A percentile compares a stretch with the other conserved stretches of the same genome.
Conservation (phyloP, 2,888 invertebrate species). For the Epinotia ramella region DNA sequence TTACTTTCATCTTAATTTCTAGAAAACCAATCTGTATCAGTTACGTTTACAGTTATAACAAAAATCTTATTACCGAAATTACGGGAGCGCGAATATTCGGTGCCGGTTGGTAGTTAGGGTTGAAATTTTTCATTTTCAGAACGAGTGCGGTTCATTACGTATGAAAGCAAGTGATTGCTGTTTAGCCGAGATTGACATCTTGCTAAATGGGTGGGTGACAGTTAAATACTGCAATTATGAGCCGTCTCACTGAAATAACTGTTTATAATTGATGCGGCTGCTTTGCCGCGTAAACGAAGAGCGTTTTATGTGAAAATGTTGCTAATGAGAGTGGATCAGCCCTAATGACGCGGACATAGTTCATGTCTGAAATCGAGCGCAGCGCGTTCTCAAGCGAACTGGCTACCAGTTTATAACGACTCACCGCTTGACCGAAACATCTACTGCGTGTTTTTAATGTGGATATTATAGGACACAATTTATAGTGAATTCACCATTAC, state of each 20-base stretch:
- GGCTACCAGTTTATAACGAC: constrained; percentile 31
- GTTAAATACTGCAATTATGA: constrained; percentile 77
- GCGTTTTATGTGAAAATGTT: constrained; percentile 79
- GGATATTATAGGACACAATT: too few species aligned
- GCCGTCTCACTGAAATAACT: constrained; percentile 77
- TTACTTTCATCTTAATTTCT: constrained; percentile 41
- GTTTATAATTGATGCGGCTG: constrained; percentile 77
- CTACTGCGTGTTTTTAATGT: neutral
- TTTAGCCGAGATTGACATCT: constrained; percentile 68
- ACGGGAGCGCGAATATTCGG: constrained; percentile 13
- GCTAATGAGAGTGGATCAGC: constrained; percentile 75
- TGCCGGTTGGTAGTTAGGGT: constrained; percentile 22
- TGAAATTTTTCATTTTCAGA: constrained; percentile 37
- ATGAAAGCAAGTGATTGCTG: constrained; percentile 39
- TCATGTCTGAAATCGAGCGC: constrained; percentile 57
- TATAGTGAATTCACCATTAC: too few species aligned
- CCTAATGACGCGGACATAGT: constrained; percentile 76
- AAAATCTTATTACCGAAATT: constrained; percentile 42
- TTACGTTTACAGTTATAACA: constrained; percentile 37
- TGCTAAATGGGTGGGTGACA: constrained; percentile 75
- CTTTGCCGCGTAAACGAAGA: constrained; percentile 72
- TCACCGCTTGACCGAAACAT: constrained; percentile 7
- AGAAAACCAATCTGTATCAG: constrained; percentile 45
- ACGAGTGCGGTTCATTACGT: constrained; percentile 17
- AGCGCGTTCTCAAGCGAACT: constrained; percentile 41